Evolutionary conservation across 2,888 invertebrate genomes (phyloP), one percentile per base, ranked within the genome.

Genomic region (Stenotaenia linearis): DNA sequence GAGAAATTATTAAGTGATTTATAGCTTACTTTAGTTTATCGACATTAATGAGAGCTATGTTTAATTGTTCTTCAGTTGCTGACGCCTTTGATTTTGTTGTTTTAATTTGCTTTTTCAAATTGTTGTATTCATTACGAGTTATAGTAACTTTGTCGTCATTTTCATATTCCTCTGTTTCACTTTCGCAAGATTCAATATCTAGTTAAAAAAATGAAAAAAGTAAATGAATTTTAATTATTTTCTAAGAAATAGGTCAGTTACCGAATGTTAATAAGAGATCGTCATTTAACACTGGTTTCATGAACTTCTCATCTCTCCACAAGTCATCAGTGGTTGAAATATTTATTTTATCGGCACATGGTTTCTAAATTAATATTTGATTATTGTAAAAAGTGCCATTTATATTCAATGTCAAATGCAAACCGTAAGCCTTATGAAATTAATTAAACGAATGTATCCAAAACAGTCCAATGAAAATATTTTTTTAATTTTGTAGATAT

Each of bases 231-330:
- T 23, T 40, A 23, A 18, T 15, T 6, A 23, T 40, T 69, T n/a
- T 78, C 7, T 32, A 76, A 25, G n/a, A n/a, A n/a, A 25, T n/a
- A 61, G 1, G n/a, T n/a, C 3, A 80, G 81, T 80, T 90, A 90
- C 94, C 95, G 85, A 91, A 92, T 90, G 92, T 93, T 61, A 96
- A 86, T 92, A 95, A 93, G 10, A 92, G 90, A 85, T 96, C 96
- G 84, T 92, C 90, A 81, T 90, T 90, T 78, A 88, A 80, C 4
- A 90, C 89, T 0, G 96, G 94, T 84, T 91, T 92, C 80, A 96
- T 88, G 85, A 93, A 95, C 82, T 90, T 90, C 79, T 95, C 94
- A 83, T 91, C 90, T 12, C 90, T 89, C 95, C 95, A 56, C 15
- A 23, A n/a, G 21, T 21, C 75, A 28, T 25, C 5, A 28, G 25